Conservation (phyloP, 1,140 invertebrate species). For the Sinella curviseta region DNA sequence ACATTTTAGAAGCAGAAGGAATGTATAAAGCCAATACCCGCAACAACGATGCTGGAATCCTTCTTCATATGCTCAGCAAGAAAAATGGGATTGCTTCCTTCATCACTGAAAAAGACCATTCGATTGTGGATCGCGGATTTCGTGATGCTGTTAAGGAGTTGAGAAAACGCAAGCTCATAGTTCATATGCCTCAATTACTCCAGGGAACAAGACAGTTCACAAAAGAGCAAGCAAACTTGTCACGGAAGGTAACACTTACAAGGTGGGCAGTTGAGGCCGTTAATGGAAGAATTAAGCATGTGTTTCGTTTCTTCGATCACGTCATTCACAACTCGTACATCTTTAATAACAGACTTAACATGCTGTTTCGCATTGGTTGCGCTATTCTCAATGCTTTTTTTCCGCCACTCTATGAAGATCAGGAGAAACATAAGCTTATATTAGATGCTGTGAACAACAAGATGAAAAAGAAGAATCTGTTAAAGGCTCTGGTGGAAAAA, state of each 20-base stretch:
- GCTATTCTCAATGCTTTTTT: slow-evolving; percentile 30
- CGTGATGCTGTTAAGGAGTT: not conserved
- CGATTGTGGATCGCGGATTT: slow-evolving; percentile 16
- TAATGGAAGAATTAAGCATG: slow-evolving; percentile 49
- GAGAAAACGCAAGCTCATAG: slow-evolving; percentile 29
- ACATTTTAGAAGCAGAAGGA: slow-evolving; percentile 31
- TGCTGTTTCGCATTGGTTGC: slow-evolving; percentile 29
- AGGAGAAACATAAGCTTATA: not conserved
- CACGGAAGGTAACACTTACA: slow-evolving; percentile 52
- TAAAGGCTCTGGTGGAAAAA: not conserved
- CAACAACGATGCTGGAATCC: slow-evolving; percentile 39
- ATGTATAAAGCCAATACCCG: not conserved
- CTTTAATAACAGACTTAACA: not conserved
- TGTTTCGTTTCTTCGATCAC: slow-evolving; percentile 28
- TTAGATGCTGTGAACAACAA: not conserved
- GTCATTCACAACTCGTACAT: slow-evolving; percentile 30
- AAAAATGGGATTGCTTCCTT: not conserved
- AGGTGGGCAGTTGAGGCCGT: slow-evolving; percentile 54
- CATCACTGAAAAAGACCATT: not conserved
- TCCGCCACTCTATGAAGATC: not conserved
- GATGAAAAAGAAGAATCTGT: not conserved
- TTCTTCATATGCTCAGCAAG: slow-evolving; percentile 10
- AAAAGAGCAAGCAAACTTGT: slow-evolving; percentile 52
- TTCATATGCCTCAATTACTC: slow-evolving; percentile 52
- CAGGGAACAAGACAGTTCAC: slow-evolving; percentile 49